Conservation (phyloP, 2,888 invertebrate species). For the Charanyca ferruginea region DNA sequence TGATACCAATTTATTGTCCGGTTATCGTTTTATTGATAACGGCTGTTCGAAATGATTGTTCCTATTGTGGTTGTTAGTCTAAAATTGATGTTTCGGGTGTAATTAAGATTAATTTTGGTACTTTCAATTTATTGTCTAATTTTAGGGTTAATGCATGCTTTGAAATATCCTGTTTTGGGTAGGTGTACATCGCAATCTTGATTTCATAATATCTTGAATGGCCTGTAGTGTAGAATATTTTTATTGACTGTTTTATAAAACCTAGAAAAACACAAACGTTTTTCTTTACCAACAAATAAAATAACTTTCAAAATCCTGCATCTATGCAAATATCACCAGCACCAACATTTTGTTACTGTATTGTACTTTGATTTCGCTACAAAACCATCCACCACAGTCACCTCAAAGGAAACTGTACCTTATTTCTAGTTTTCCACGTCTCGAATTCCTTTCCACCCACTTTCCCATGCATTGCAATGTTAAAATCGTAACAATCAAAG, state of each 20-base stretch:
- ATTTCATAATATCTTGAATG: too few relatives aligned
- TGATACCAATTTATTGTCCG: slow-evolving; percentile 65
- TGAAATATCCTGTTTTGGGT: too few relatives aligned
- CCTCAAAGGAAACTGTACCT: neutral
- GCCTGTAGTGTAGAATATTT: too few relatives aligned
- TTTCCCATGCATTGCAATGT: slow-evolving; percentile 50
- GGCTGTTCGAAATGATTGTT: slow-evolving; percentile 26
- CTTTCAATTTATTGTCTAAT: neutral
- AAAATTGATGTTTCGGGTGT: slow-evolving; percentile 6
- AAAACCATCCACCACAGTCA: neutral
- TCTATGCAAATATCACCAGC: neutral
- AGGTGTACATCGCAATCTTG: too few relatives aligned
- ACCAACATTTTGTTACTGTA: slow-evolving; percentile 9
- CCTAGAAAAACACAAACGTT: too few relatives aligned
- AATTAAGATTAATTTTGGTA: neutral
- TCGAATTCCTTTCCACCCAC: neutral
- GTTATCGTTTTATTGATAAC: slow-evolving; percentile 38
- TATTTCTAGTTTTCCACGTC: fast-evolving
- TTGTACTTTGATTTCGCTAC: slow-evolving; percentile 18
- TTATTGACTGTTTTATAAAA: too few relatives aligned
- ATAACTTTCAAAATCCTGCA: neutral
- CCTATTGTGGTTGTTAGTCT: slow-evolving; percentile 13
- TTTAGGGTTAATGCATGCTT: neutral
- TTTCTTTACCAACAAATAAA: neutral
- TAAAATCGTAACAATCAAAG: slow-evolving; percentile 65